Base-by-base conservation (phyloP, 2,888 invertebrate genomes). In the Pilophorus perplexus region DNA sequence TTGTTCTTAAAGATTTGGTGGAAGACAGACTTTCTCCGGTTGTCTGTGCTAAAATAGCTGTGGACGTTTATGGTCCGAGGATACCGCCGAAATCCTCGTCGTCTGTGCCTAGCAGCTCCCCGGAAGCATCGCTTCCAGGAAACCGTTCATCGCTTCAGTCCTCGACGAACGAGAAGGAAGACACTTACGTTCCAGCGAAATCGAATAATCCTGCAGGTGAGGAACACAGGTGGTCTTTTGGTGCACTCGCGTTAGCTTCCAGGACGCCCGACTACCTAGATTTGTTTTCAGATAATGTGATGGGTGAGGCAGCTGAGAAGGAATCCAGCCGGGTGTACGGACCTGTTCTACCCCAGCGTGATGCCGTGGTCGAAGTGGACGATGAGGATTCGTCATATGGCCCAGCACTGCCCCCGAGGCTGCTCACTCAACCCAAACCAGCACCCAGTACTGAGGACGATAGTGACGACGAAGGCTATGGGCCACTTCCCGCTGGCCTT, bases 401-500 rank as follows among this genome's bases (percentile, higher is more conserved):
- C 14, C 66, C 66, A 10, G 66, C 50, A 2, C 66, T 66, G 12
- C 66, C 66, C 16, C 55, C 66, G 2, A 18, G 55, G 8, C 44
- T 46, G 28, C 20, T 18, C 20, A 12, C 42, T 8, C n/a, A 18
- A 14, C 10, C 28, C 2, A 20, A 62, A 27, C 23, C 46, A 20
- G 23, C 14, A 16, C 20, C 48, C 28, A 20, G 16, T 8, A 16
- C 1, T 16, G 66, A 66, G 3, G 66, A 60, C 5, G 57, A 55
- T 20, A 42, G 42, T 12, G 50, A 64, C 40, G 50, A 20, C 10
- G 60, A 40, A 23, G 14, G 54, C 38, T 64, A 57, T 20, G 69
- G 69, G 18, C 69, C 69, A 1, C 69, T 65, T 27, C 69, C 69
- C 20, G 65, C 52, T 27, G 69, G 69, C 6, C 28, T 48, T 20